Conservation (phyloP, 2,113 vertebrate species). For the Oplegnathus fasciatus region DNA sequence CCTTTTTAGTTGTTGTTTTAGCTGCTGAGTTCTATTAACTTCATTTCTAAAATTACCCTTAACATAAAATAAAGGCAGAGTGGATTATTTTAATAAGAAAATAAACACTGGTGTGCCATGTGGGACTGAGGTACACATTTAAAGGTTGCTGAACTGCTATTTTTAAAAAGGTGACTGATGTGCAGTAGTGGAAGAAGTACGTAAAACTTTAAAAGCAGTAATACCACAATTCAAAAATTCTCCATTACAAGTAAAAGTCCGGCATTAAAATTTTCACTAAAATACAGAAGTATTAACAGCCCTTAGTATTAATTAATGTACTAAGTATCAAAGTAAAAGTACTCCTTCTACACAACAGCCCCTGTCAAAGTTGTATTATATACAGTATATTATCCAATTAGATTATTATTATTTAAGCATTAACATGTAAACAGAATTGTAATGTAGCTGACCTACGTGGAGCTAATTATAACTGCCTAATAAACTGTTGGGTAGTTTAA, state of each 20-base stretch:
- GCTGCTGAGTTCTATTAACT: not conserved
- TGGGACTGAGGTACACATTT: not conserved
- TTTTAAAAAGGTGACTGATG: not conserved
- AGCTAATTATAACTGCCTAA: not conserved
- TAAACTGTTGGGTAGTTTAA: not conserved
- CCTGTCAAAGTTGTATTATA: too few species aligned
- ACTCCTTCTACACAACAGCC: not conserved
- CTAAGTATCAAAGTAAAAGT: not conserved
- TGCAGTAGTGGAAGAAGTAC: not conserved
- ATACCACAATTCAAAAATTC: not conserved
- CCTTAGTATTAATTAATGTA: too few species aligned
- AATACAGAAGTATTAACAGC: not conserved
- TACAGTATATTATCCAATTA: too few species aligned
- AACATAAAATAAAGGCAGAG: not conserved
- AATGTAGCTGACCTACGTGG: not conserved
- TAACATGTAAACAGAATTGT: not conserved
- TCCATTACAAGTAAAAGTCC: not conserved
- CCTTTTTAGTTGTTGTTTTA: conserved; percentile 7
- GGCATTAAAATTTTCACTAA: not conserved
- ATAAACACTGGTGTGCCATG: not conserved
- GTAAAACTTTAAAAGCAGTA: not conserved
- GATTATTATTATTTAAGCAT: not conserved
- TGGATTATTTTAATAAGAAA: not conserved
- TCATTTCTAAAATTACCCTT: conserved; percentile 24
- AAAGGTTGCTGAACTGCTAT: not conserved